Evolutionary conservation across 2,797 vertebrate genomes (phyloP).

Genomic region (Falco biarmicus): DNA sequence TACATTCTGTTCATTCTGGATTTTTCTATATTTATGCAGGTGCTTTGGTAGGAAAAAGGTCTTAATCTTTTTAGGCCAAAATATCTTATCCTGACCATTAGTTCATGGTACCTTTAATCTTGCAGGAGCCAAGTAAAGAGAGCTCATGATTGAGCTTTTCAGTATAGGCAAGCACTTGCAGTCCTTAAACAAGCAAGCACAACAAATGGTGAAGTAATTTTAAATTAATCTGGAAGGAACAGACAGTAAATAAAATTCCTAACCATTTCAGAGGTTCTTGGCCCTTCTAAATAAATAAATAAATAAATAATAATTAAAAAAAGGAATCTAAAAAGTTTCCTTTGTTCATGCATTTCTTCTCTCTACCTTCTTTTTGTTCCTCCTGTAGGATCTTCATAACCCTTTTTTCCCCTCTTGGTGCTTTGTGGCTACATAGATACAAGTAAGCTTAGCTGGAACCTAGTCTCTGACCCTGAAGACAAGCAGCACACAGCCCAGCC

Average conservation of each 20-base stretch:
- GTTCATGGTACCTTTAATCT: not conserved
- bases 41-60: not conserved
- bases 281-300: not conserved
- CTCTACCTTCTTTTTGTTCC: not conserved
- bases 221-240: not conserved
- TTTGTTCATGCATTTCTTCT: not conserved
- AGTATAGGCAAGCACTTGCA: not conserved
- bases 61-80: not conserved
- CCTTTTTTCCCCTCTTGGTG: not conserved
- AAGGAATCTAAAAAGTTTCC: not conserved
- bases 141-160: not conserved
- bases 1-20: not conserved
- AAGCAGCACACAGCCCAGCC: not conserved
- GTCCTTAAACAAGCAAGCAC: not conserved
- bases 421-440: not conserved
- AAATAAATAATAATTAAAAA: not conserved
- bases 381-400: not conserved
- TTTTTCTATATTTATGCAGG: constrained; percentile 12
- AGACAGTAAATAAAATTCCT: not conserved
- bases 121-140: not conserved
- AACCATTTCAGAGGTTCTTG: not conserved
- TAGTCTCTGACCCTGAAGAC: not conserved
- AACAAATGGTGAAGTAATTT: not conserved
- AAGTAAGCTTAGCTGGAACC: not conserved
- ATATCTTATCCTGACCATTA: not conserved